Evolutionary conservation across 1,140 invertebrate genomes (phyloP).

Genomic region (Hydropsyche tenuis): DNA sequence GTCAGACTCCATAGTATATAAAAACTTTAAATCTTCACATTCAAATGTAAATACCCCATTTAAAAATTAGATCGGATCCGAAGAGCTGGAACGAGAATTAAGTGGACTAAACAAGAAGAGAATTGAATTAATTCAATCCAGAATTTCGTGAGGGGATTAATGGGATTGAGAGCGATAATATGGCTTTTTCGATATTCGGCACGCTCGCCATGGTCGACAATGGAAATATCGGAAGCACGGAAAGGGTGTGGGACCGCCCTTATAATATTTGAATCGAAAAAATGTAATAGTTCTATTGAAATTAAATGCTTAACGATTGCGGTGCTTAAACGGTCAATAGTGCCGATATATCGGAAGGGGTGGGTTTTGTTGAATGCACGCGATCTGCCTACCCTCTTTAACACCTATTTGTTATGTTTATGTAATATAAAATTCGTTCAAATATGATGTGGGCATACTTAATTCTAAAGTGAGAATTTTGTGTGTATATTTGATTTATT

Average conservation of each 20-base stretch:
- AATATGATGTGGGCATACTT: too few species aligned
- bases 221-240: constrained; percentile 12
- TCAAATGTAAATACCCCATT: background rate
- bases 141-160: constrained; percentile 11
- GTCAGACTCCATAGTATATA: background rate
- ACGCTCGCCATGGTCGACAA: background rate
- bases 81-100: background rate
- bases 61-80: background rate
- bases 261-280: constrained; percentile 4
- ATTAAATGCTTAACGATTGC: background rate
- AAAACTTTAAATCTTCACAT: background rate
- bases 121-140: constrained; percentile 6
- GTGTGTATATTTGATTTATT: too few species aligned
- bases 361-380: too few species aligned
- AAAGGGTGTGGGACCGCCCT: constrained; percentile 1
- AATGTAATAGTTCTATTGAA: background rate
- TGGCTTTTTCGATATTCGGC: background rate
- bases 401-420: too few species aligned
- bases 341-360: background rate
- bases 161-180: background rate
- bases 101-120: background rate
- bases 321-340: background rate
- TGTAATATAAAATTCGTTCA: too few species aligned
- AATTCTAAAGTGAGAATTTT: too few species aligned
- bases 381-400: too few species aligned